phyloP scores from a whole-genome alignment of 2,113 vertebrate species.

The Orycteropus afer region DNA sequence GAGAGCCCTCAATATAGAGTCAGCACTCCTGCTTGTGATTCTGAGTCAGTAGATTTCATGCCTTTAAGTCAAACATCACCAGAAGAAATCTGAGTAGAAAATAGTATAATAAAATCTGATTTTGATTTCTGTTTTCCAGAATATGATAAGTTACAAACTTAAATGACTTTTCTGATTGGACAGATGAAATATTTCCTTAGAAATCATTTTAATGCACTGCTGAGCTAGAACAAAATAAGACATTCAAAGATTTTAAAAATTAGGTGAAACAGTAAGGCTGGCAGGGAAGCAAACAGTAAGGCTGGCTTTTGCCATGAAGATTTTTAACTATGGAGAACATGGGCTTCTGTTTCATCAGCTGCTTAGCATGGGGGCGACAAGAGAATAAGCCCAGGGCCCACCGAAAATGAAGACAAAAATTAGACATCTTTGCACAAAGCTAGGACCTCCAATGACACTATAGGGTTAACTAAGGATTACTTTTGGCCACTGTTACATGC shows the following conservation, averaged over 20 bases:
- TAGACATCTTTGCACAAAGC: background rate
- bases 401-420: background rate
- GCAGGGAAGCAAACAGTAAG: background rate
- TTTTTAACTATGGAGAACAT: background rate
- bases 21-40: background rate
- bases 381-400: background rate
- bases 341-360: background rate
- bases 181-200: slow-evolving; percentile 16
- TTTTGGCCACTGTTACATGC: background rate
- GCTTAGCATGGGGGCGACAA: background rate
- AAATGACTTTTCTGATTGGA: background rate
- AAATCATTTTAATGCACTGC: background rate
- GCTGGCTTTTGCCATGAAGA: background rate
- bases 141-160: background rate
- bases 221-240: background rate
- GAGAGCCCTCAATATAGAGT: background rate
- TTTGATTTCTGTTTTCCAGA: slow-evolving; percentile 11
- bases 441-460: background rate
- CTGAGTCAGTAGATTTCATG: background rate
- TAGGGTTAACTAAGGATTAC: background rate
- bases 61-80: background rate
- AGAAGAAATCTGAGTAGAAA: background rate
- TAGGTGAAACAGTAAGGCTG: background rate
- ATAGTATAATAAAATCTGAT: background rate
- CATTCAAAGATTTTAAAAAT: background rate